Evolutionary conservation across 2,113 vertebrate species (phyloP).

Genomic region (Cygnus buccinator): DNA sequence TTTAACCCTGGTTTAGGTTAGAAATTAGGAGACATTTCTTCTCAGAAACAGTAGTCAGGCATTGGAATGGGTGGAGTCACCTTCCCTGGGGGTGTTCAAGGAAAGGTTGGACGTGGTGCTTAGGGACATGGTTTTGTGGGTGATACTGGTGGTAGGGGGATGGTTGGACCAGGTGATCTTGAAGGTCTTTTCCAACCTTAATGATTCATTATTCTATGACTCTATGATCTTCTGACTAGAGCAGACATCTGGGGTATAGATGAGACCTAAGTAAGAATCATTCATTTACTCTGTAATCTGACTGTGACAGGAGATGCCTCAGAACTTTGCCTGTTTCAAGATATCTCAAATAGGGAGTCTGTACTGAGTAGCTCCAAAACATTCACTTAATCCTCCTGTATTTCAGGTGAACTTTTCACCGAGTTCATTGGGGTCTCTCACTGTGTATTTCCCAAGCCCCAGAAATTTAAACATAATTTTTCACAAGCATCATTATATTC

Average conservation of each 20-base stretch:
- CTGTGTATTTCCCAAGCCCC: background rate
- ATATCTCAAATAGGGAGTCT: background rate
- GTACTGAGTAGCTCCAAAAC: background rate
- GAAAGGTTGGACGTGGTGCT: no score
- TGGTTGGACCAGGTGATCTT: no score
- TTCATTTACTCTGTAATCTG: background rate
- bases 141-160: no score
- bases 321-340: background rate
- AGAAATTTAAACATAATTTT: background rate
- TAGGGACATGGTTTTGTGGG: no score
- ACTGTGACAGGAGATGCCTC: background rate
- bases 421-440: background rate
- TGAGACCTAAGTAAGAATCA: background rate
- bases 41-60: no score
- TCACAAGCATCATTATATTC: background rate
- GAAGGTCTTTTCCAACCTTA: no score
- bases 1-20: no score
- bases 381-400: background rate
- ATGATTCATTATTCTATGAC: no score
- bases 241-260: background rate
- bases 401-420: background rate
- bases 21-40: no score
- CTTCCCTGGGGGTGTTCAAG: no score
- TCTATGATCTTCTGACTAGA: background rate
- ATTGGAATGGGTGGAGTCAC: no score